A percentile compares a stretch with the other conserved stretches of the same genome.
phyloP scores from a whole-genome alignment of 2,113 vertebrate genomes.

The Brachyhypopomus gauderio region DNA sequence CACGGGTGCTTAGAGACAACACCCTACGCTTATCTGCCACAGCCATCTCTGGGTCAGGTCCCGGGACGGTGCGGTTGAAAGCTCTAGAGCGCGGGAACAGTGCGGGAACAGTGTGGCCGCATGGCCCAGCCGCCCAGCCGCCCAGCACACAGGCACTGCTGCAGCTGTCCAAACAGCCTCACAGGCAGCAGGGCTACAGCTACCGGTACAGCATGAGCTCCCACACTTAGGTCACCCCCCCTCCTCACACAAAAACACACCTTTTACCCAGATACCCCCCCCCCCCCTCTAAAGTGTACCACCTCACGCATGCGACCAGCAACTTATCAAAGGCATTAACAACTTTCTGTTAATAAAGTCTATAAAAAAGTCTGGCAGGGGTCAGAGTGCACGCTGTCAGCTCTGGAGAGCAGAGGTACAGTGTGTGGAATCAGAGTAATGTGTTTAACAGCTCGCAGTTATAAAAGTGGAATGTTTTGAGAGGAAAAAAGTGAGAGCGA shows the following conservation, averaged over 20 bases:
- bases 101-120: slow-evolving; percentile 10
- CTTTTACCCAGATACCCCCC: slow-evolving; percentile 21
- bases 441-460: slow-evolving; percentile 57
- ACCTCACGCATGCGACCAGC: slow-evolving; percentile 46
- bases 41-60: slow-evolving; percentile 32
- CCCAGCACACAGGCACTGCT: slow-evolving; percentile 17
- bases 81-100: slow-evolving; percentile 9
- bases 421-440: slow-evolving; percentile 56
- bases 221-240: slow-evolving; percentile 40
- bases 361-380: slow-evolving; percentile 53
- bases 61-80: slow-evolving; percentile 17
- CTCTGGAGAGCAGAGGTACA: slow-evolving; percentile 41
- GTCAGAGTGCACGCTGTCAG: slow-evolving; percentile 52
- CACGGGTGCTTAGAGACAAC: slow-evolving; percentile 18
- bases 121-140: not conserved
- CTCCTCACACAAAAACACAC: slow-evolving; percentile 23
- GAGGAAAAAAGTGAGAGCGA: slow-evolving; percentile 42
- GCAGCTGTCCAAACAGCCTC: slow-evolving; percentile 52
- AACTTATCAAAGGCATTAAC: slow-evolving; percentile 61
- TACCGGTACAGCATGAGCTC: slow-evolving; percentile 36
- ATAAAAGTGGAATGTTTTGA: slow-evolving; percentile 61
- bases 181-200: slow-evolving; percentile 44
- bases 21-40: slow-evolving; percentile 30
- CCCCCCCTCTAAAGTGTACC: slow-evolving; percentile 2
- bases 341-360: slow-evolving; percentile 59